Conservation (phyloP, 2,113 vertebrate species). For the Muntiacus reevesi region DNA sequence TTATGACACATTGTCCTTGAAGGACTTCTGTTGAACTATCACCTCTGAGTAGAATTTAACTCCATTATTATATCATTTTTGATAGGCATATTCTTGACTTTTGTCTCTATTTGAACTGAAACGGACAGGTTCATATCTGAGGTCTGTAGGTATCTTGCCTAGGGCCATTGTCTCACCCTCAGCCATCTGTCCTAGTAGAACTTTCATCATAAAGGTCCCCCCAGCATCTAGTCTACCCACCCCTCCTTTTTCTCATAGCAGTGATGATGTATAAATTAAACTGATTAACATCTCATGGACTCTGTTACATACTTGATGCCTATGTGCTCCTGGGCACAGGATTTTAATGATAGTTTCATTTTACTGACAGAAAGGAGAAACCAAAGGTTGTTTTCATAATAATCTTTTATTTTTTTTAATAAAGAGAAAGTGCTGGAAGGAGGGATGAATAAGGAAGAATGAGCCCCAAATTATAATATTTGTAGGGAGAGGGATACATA, state of each 20-base stretch:
- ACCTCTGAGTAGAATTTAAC: not conserved
- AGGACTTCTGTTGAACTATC: not conserved
- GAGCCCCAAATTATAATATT: not conserved
- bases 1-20: not conserved
- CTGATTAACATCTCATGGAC: not conserved
- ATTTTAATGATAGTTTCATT: constrained; percentile 7
- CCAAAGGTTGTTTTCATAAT: not conserved
- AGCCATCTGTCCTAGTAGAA: not conserved
- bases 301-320: not conserved
- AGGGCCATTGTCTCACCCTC: not conserved
- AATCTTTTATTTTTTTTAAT: not conserved
- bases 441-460: not conserved
- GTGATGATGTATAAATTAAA: not conserved
- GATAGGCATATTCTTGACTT: not conserved
- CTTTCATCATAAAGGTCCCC: not conserved
- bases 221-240: not conserved
- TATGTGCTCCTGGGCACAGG: not conserved
- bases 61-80: not conserved
- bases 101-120: not conserved
- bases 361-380: not conserved
- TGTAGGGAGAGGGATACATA: not conserved
- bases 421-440: not conserved
- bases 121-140: not conserved
- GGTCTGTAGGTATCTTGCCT: not conserved
- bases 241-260: not conserved